Percentiles rank a stretch among this genome's conserved stretches.
Conservation (phyloP, 2,797 vertebrate species). For the Gallinago stenura region DNA sequence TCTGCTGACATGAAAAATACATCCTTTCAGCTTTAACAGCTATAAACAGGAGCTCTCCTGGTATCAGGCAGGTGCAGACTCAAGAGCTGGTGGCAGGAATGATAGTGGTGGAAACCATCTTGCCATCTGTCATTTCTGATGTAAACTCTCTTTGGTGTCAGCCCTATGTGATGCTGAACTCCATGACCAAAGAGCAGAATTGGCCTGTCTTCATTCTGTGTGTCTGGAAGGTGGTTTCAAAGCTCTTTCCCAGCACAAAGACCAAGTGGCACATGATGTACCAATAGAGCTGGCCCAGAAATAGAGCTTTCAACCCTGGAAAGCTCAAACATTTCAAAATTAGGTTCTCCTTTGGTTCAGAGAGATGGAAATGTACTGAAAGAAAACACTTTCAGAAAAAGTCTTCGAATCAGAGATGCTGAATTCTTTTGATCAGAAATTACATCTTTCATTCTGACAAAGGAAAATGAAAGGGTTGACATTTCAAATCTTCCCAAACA, state of each 20-base stretch:
- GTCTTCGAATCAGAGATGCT: neutral
- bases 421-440: constrained; percentile 4
- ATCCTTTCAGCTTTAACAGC: constrained; percentile 14
- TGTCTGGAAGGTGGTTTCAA: neutral
- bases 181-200: neutral
- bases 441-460: neutral
- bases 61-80: neutral
- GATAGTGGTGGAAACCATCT: neutral
- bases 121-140: constrained; percentile 18
- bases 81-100: neutral
- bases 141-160: neutral
- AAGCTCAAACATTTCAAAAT: neutral
- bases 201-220: neutral
- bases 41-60: neutral
- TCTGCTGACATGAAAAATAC: constrained; percentile 38
- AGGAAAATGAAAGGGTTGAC: neutral
- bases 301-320: neutral
- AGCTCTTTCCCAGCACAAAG: neutral
- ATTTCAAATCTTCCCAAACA: neutral
- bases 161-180: neutral
- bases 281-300: neutral
- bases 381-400: neutral
- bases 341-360: neutral
- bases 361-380: neutral
- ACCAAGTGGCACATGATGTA: neutral